phyloP scores from a whole-genome alignment of 2,113 vertebrate genomes.

The Sula dactylatra region DNA sequence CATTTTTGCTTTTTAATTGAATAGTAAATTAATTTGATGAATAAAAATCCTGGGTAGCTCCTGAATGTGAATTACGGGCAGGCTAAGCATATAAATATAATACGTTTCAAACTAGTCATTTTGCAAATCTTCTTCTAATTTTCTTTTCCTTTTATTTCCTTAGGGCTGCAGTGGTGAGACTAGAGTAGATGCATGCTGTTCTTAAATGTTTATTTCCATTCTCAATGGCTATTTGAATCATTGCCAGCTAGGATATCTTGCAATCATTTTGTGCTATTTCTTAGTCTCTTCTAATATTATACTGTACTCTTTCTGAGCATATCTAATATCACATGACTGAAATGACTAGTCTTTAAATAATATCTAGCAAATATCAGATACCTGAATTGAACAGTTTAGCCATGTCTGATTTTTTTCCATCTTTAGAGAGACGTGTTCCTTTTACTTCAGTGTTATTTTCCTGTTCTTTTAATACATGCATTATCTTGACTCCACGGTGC shows the following conservation, averaged over 20 bases:
- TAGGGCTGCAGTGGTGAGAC: neutral
- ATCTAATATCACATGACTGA: neutral
- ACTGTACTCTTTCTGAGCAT: neutral
- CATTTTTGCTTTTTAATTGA: slow-evolving; percentile 56
- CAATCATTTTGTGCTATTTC: neutral
- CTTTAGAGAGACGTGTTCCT: neutral
- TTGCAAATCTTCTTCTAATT: neutral
- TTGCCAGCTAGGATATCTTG: neutral
- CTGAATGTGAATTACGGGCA: neutral
- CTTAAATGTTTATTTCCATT: neutral
- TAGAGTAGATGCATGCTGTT: neutral
- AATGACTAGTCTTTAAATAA: neutral
- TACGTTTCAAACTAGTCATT: neutral
- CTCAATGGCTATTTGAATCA: neutral
- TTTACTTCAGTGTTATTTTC: neutral
- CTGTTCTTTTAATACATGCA: neutral
- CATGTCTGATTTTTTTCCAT: neutral
- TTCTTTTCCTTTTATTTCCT: neutral
- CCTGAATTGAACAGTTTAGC: neutral
- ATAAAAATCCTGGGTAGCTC: neutral
- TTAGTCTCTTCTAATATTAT: neutral
- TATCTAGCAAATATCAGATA: neutral
- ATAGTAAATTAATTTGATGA: slow-evolving; percentile 55
- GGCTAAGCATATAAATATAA: neutral
- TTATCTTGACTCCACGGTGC: neutral